A percentile compares a stretch with the other conserved stretches of the same genome.
Conservation (phyloP, 2,888 invertebrate species). For the Dryococelus australis region DNA sequence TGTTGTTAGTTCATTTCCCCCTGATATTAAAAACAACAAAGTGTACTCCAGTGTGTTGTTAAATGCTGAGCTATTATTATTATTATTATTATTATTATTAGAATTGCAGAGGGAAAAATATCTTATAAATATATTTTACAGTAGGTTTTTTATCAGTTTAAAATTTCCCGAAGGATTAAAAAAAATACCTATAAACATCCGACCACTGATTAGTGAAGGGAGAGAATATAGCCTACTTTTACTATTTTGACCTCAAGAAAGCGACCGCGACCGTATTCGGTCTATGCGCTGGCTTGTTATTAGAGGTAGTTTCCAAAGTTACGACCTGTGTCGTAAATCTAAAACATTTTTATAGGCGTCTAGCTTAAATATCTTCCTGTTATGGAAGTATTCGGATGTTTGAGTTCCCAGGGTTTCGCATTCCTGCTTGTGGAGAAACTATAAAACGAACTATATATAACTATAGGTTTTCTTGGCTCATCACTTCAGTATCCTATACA, state of each 20-base stretch:
- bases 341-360: neutral
- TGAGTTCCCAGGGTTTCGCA: neutral
- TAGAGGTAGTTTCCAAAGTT: neutral
- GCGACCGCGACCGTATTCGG: neutral
- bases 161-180: neutral
- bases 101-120: too few species aligned
- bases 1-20: too few species aligned
- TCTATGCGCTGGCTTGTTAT: neutral
- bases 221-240: neutral
- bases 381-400: neutral
- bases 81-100: too few species aligned
- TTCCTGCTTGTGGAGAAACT: neutral
- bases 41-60: too few species aligned
- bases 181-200: neutral
- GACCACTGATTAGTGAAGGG: neutral
- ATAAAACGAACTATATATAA: constrained; percentile 2
- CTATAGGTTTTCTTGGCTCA: neutral
- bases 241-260: neutral
- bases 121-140: too few species aligned
- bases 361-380: neutral
- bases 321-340: neutral
- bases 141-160: too few species aligned
- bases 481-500: too few species aligned
- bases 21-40: too few species aligned
- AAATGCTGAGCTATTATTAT: too few species aligned